Evolutionary conservation across 2,797 vertebrate genomes (phyloP).

Genomic region (Strix occidentalis): DNA sequence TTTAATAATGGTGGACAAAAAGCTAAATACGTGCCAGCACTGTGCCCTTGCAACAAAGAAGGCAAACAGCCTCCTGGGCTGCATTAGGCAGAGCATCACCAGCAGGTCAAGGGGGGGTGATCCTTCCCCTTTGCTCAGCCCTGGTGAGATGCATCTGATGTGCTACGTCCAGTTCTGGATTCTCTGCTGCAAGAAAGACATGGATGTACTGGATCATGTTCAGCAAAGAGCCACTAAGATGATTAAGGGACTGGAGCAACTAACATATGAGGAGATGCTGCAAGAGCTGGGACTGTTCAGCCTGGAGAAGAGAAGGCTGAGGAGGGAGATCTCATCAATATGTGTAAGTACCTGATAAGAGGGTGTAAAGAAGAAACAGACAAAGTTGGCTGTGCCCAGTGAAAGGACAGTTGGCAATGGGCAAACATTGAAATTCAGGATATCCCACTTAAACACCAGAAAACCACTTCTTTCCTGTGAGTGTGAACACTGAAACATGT

Average conservation of each 20-base stretch:
- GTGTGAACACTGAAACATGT: neutral
- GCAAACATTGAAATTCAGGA: neutral
- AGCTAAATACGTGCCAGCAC: neutral
- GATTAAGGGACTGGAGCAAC: neutral
- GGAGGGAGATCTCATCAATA: neutral
- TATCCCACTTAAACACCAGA: neutral
- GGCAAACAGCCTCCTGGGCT: neutral
- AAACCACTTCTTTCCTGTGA: neutral
- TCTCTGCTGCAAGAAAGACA: neutral
- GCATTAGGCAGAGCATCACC: neutral
- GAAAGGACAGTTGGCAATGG: neutral
- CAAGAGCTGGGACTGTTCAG: neutral
- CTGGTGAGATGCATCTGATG: neutral
- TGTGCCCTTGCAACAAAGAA: neutral
- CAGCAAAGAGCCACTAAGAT: neutral
- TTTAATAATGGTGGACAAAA: neutral
- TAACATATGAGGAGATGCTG: neutral
- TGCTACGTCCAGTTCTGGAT: neutral
- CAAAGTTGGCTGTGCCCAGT: neutral
- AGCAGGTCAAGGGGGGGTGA: neutral
- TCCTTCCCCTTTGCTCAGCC: neutral
- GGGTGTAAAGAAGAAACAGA: neutral
- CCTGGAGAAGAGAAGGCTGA: neutral
- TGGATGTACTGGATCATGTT: neutral
- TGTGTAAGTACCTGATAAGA: neutral